Conservation (phyloP, 2,113 vertebrate genomes). For the cattle (Bos taurus) region DNA sequence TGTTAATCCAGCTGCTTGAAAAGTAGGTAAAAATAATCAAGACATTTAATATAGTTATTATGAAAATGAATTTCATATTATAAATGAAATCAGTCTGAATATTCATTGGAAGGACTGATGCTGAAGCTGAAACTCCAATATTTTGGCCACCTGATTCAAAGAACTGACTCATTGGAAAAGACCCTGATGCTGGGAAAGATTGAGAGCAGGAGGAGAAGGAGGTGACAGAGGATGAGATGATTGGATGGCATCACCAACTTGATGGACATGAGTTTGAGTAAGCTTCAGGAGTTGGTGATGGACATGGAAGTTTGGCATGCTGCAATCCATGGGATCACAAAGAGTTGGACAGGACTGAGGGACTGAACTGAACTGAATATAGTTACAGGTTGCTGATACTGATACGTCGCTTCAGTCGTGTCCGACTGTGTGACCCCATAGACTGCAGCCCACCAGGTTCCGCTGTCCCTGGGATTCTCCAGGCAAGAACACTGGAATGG, state of each 20-base stretch:
- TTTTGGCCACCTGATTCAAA: no score
- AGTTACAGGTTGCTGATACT: no score
- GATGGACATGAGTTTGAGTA: not conserved
- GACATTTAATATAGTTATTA: not conserved
- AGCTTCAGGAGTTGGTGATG: not conserved
- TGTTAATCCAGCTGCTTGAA: not conserved
- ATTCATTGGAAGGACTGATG: not conserved
- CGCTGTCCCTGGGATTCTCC: no score
- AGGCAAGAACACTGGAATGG: no score
- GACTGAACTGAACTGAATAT: not conserved
- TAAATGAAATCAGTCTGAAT: not conserved
- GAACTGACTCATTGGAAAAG: no score
- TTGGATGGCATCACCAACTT: no score
- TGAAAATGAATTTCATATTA: not conserved
- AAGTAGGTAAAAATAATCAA: not conserved
- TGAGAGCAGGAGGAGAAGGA: no score
- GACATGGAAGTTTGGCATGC: not conserved
- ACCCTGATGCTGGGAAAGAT: no score
- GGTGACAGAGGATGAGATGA: no score
- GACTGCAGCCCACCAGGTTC: no score
- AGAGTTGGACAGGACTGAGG: not conserved
- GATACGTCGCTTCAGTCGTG: no score
- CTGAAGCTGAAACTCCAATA: not conserved
- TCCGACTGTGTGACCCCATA: no score
- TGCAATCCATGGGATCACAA: not conserved